phyloP scores from a whole-genome alignment of 2,797 vertebrate genomes.

The Pangasius macronema region DNA sequence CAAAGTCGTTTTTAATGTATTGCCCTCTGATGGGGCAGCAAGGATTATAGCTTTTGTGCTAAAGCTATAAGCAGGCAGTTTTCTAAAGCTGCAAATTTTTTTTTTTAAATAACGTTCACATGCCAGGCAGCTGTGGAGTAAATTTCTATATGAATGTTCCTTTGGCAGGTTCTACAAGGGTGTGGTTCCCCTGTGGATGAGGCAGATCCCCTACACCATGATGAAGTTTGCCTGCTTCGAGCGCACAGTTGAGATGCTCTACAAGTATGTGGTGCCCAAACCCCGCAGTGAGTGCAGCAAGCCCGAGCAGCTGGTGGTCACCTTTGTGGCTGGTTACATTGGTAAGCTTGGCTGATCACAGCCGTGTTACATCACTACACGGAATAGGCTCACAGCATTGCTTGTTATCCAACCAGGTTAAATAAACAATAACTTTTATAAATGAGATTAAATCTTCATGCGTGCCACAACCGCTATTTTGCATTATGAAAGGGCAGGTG shows the following conservation, averaged over 20 bases:
- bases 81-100: not conserved
- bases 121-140: not conserved
- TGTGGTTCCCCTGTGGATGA: constrained; percentile 97
- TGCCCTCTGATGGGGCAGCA: not conserved
- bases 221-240: constrained; percentile 99
- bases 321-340: constrained; percentile 95
- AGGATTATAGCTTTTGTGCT: not conserved
- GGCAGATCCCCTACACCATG: constrained; percentile 99
- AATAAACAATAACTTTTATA: not conserved
- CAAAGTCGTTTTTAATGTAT: not conserved
- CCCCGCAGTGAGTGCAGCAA: constrained; percentile 92
- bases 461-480: not conserved
- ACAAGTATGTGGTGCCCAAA: constrained; percentile 93
- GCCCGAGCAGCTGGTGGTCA: constrained; percentile 90
- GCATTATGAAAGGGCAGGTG: not conserved
- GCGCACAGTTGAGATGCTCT: constrained; percentile 93
- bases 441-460: not conserved
- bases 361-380: not conserved
- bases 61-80: not conserved
- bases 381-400: not conserved
- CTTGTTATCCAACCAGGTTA: not conserved
- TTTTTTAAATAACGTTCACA: not conserved
- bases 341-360: constrained; percentile 75
- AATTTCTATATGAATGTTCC: not conserved
- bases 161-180: constrained; percentile 92